These are phyloP conservation scores for Microdon myrmicae DNA, from an alignment of 2,888 invertebrate genomes.

Conservation along the genomic window DNA sequence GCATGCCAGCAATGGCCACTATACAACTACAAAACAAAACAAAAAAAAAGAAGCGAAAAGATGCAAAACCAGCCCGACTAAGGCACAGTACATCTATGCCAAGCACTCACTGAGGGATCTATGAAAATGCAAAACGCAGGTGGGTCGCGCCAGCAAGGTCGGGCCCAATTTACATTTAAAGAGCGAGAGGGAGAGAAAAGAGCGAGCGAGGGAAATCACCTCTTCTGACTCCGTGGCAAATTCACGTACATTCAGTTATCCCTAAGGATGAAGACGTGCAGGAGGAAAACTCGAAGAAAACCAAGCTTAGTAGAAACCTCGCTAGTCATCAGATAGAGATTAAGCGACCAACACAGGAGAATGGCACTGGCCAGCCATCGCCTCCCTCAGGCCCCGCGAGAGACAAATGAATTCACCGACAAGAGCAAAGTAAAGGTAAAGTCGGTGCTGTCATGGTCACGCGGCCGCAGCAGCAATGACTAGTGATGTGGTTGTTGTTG, in stretches of 20 bases:
- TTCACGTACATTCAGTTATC: too few species aligned
- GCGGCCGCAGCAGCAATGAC: conserved; percentile 1
- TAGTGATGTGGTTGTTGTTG: too few species aligned
- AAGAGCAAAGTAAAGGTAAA: conserved; percentile 15
- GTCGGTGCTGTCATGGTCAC: background rate
- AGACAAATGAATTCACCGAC: conserved; percentile 47
- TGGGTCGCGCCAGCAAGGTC: conserved; percentile 52
- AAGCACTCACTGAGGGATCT: conserved; percentile 33
- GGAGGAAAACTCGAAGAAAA: conserved; percentile 3
- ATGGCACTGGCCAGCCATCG: too few species aligned
- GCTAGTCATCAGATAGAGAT: too few species aligned
- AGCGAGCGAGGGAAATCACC: too few species aligned
- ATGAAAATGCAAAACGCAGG: conserved; percentile 53
- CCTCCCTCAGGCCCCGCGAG: conserved; percentile 38
- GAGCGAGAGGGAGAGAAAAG: too few species aligned
- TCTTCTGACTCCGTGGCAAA: too few species aligned
- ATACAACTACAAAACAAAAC: conserved; percentile 37
- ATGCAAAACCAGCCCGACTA: conserved; percentile 15
- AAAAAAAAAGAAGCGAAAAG: conserved; percentile 17
- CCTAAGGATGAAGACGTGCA: background rate
- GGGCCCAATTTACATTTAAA: conserved; percentile 44
- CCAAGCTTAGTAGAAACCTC: conserved; percentile 15
- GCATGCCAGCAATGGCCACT: conserved; percentile 29
- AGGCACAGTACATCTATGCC: conserved; percentile 12
- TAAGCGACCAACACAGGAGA: too few species aligned